A percentile compares a stretch with the other conserved stretches of the same genome.
Conservation (phyloP, 2,797 vertebrate genomes). For the Typhlichthys subterraneus region DNA sequence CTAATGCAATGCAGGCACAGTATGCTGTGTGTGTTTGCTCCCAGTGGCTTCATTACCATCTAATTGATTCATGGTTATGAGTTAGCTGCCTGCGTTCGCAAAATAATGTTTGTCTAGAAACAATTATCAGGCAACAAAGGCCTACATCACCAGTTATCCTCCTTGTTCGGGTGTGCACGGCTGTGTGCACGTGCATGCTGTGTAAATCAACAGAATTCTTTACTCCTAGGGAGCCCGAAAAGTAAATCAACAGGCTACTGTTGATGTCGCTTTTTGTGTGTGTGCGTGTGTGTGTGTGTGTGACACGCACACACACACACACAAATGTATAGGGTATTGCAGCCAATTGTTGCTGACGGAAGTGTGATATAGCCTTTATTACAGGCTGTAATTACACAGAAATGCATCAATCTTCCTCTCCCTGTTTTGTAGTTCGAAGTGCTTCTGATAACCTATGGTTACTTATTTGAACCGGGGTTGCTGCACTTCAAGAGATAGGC, state of each 20-base stretch:
- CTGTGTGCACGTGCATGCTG: slow-evolving; percentile 11
- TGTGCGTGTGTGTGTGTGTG: neutral
- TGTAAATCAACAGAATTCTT: slow-evolving; percentile 64
- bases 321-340: slow-evolving; percentile 36
- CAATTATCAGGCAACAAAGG: slow-evolving; percentile 71
- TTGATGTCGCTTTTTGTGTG: slow-evolving; percentile 9
- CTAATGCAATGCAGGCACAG: slow-evolving; percentile 30
- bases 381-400: slow-evolving; percentile 49
- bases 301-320: slow-evolving; percentile 32
- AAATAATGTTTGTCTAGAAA: slow-evolving; percentile 69
- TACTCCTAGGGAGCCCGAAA: slow-evolving; percentile 55
- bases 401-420: slow-evolving; percentile 29
- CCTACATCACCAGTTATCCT: slow-evolving; percentile 56
- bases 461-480: neutral
- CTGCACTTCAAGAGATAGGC: no score
- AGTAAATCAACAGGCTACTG: slow-evolving; percentile 61
- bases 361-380: slow-evolving; percentile 50
- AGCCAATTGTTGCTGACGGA: slow-evolving; percentile 58
- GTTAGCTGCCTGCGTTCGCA: slow-evolving; percentile 61
- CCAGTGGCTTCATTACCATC: slow-evolving; percentile 66
- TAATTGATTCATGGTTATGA: slow-evolving; percentile 73
- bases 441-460: slow-evolving; percentile 13
- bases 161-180: slow-evolving; percentile 38
- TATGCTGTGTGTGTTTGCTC: slow-evolving; percentile 19
- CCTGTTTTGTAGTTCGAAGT: slow-evolving; percentile 22